Percentiles rank a stretch among this genome's conserved stretches.
phyloP scores from a whole-genome alignment of 2,797 vertebrate species.

The Schizopygopsis malacanthus region DNA sequence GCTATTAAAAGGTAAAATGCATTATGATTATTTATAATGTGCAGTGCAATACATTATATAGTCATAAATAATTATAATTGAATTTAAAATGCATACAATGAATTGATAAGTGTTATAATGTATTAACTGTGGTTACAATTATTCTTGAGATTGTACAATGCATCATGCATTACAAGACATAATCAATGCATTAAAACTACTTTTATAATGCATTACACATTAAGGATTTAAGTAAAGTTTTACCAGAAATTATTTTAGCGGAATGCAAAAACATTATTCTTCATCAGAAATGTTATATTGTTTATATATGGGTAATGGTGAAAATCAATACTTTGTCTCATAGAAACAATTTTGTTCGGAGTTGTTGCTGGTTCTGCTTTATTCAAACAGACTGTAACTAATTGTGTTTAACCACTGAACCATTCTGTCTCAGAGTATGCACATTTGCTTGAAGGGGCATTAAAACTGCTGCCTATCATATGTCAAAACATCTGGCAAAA shows the following conservation, averaged over 20 bases:
- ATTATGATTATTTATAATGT: neutral
- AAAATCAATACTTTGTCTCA: neutral
- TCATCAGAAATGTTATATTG: neutral
- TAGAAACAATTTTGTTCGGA: neutral
- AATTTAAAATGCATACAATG: neutral
- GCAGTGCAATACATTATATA: neutral
- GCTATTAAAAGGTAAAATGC: too few species aligned
- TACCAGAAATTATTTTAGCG: neutral
- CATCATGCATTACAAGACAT: too few species aligned
- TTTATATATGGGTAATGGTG: slow-evolving; percentile 3
- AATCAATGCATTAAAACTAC: too few species aligned
- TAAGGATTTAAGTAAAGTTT: neutral
- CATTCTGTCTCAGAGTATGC: neutral
- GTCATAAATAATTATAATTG: neutral
- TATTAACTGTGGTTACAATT: neutral
- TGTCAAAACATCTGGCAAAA: slow-evolving; percentile 32
- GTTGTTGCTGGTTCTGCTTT: neutral
- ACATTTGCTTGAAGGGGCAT: neutral
- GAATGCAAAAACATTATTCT: neutral
- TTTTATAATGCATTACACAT: neutral
- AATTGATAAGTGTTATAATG: neutral
- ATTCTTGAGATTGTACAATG: neutral
- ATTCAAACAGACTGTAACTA: slow-evolving; percentile 32
- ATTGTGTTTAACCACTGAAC: slow-evolving; percentile 43
- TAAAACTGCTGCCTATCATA: neutral